Evolutionary conservation across 2,888 invertebrate species (phyloP).

Genomic region (Limnephilus rhombicus): DNA sequence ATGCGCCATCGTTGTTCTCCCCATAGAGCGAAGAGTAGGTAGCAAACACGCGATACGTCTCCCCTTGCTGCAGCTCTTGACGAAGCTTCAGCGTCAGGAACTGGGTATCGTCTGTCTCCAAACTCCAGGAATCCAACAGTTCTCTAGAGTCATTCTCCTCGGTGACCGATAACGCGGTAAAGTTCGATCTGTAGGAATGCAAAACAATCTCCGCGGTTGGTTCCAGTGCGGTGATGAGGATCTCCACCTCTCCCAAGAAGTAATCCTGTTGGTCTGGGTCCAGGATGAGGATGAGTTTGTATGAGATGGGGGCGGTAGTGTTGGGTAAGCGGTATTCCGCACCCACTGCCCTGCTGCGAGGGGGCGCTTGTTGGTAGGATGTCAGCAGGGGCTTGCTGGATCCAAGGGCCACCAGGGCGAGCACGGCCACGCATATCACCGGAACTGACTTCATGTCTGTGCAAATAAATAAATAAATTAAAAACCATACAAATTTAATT

Average conservation of each 20-base stretch:
- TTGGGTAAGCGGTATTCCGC: conserved; percentile 77
- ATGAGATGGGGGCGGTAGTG: conserved; percentile 76
- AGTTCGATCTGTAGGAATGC: conserved; percentile 75
- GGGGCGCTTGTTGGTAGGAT: neutral
- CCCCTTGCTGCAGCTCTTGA: conserved; percentile 69
- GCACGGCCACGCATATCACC: neutral
- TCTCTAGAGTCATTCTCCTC: neutral
- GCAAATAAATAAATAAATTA: neutral
- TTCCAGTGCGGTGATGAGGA: conserved; percentile 70
- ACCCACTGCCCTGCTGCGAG: conserved; percentile 45
- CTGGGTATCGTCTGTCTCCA: conserved; percentile 73
- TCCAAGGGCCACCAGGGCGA: neutral
- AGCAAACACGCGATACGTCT: conserved; percentile 76
- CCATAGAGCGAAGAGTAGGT: conserved; percentile 78
- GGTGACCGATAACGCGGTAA: conserved; percentile 67
- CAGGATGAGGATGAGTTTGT: conserved; percentile 75
- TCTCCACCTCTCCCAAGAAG: conserved; percentile 75
- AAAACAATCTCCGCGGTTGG: conserved; percentile 72
- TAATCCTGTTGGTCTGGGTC: conserved; percentile 72
- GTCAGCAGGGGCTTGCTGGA: neutral
- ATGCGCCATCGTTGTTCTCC: conserved; percentile 81
- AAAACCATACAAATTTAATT: neutral
- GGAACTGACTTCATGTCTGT: neutral
- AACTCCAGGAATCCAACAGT: conserved; percentile 17
- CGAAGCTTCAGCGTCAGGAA: conserved; percentile 75